Conservation (phyloP, 2,113 vertebrate species). For the Lathamus discolor region DNA sequence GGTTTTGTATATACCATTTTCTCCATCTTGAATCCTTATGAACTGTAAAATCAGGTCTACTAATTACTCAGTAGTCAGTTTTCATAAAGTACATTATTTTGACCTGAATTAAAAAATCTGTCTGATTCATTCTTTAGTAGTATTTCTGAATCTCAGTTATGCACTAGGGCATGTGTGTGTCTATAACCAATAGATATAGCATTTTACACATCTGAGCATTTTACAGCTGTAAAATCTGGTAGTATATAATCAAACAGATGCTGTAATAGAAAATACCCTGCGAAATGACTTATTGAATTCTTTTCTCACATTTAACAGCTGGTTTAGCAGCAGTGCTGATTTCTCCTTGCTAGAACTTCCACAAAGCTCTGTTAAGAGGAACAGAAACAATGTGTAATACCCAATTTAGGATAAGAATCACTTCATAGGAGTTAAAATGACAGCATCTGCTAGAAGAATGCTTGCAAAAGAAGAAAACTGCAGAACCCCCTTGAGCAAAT, state of each 20-base stretch:
- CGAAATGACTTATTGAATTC: neutral
- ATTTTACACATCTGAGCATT: neutral
- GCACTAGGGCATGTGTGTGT: neutral
- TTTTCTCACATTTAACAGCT: neutral
- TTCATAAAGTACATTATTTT: neutral
- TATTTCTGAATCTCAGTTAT: neutral
- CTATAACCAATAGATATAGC: neutral
- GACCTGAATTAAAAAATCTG: neutral
- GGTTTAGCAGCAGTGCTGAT: neutral
- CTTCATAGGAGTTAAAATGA: neutral
- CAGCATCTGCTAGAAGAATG: neutral
- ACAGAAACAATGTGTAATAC: neutral
- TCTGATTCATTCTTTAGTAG: neutral
- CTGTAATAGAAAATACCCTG: neutral
- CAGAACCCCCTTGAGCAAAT: neutral
- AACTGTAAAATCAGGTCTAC: neutral
- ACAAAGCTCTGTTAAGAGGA: neutral
- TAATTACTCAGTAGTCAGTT: neutral
- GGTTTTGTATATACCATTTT: neutral
- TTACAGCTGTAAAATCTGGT: neutral
- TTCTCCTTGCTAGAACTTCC: neutral
- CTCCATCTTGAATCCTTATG: neutral
- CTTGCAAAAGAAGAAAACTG: neutral
- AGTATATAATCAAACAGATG: neutral
- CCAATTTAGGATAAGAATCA: neutral